Percentiles rank a stretch among this genome's conserved stretches.
phyloP scores from a whole-genome alignment of 1,140 invertebrate genomes.

The Pseudobourletiella spinata region DNA sequence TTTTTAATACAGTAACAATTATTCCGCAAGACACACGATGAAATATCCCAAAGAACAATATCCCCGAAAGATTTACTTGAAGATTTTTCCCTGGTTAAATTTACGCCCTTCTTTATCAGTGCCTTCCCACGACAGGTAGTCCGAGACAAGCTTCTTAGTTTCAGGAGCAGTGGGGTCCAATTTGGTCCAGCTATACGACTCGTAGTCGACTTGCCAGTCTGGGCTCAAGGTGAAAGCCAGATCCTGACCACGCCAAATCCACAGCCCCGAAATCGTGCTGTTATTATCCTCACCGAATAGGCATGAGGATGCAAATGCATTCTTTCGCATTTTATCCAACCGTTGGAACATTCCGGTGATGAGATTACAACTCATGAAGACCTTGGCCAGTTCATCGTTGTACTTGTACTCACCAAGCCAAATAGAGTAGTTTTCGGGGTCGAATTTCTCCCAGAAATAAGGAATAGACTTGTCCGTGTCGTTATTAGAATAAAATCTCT shows the following conservation, averaged over 20 bases:
- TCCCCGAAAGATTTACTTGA: conserved; percentile 88
- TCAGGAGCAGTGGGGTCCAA: conserved; percentile 69
- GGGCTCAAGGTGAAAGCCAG: conserved; percentile 72
- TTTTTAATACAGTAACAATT: too few relatives aligned
- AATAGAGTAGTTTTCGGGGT: conserved; percentile 91
- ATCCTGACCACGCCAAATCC: conserved; percentile 93
- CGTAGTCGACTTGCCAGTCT: conserved; percentile 96
- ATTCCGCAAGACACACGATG: too few relatives aligned
- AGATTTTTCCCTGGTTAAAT: conserved; percentile 99
- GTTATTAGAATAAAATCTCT: conserved; percentile 94
- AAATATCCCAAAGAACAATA: too few relatives aligned
- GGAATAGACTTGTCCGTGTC: conserved; percentile 87
- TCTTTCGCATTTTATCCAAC: conserved; percentile 94
- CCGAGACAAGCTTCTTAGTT: conserved; percentile 81
- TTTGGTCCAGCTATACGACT: conserved; percentile 94
- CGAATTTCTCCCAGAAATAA: conserved; percentile 98
- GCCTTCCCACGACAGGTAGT: conserved; percentile 89
- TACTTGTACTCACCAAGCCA: conserved; percentile 98
- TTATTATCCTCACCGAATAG: conserved; percentile 89
- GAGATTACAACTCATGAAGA: conserved; percentile 94
- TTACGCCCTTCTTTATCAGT: conserved; percentile 76
- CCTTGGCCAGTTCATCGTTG: conserved; percentile 78
- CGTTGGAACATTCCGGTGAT: conserved; percentile 73
- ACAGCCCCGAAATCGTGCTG: conserved; percentile 89
- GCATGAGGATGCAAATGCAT: conserved; percentile 85